Conservation (phyloP, 2,797 vertebrate genomes). For the Anomalospiza imberbis region DNA sequence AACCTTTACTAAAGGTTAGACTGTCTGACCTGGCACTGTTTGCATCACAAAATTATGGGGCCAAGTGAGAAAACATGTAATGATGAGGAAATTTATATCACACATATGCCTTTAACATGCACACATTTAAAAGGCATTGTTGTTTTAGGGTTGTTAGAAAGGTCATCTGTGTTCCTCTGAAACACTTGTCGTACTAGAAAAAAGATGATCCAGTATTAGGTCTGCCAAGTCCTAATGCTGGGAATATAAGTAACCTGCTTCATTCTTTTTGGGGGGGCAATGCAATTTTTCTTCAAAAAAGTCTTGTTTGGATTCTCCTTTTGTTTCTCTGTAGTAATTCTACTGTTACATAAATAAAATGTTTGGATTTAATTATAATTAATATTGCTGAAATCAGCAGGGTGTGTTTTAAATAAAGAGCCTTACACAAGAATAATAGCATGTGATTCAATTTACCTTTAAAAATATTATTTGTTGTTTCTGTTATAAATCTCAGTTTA, state of each 20-base stretch:
- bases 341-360: neutral
- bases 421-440: neutral
- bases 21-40: neutral
- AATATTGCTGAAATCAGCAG: neutral
- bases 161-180: neutral
- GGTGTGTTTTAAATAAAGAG: neutral
- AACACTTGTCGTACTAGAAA: neutral
- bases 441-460: neutral
- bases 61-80: neutral
- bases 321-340: neutral
- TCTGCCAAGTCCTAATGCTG: neutral
- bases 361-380: neutral
- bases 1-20: neutral
- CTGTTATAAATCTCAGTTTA: neutral
- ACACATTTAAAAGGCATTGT: neutral
- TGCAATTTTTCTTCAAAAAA: neutral
- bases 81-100: neutral
- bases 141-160: neutral
- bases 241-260: neutral
- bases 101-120: neutral
- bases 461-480: neutral
- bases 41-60: neutral
- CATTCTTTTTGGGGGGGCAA: fast-evolving
- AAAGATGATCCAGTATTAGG: neutral
- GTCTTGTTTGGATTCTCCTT: neutral